Base-by-base conservation (phyloP, 2,888 invertebrate genomes). In the Heliconius charithonia region DNA sequence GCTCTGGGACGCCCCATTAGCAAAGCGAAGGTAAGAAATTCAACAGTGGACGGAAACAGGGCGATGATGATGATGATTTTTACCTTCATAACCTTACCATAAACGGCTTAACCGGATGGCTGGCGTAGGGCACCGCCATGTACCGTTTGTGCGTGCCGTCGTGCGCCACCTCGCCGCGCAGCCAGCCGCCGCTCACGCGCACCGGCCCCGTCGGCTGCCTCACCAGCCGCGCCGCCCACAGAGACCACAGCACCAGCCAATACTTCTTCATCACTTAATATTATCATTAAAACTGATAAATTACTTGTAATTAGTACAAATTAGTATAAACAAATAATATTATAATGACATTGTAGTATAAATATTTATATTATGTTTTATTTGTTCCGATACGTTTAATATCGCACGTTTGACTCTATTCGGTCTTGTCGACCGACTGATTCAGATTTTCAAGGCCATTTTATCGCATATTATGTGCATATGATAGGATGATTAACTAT, bases 211-310 rank as follows among this genome's bases (percentile, higher is more conserved):
- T 90, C 62, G 89, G 91, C 85, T 93, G 93, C n/a, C 87, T 89
- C 79, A 91, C 88, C 82, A 92, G 78, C 65, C 92, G 87, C 1
- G 88, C 89, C 16, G 90, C 90, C 92, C 93, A 92, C 70, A 94
- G 85, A 70, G 93, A 89, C 92, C 92, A 92, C 79, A 94, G 82
- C 81, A 94, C 88, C 81, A 91, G 12, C 93, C 92, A 93, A 79
- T 91, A 91, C 4, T 79, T 75, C 71, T 81, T 79, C 82, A 83
- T 82, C 62, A 56, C 66, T 79, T 67, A 56, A 12, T 37, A 62
- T 13, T 22, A 71, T 62, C 77, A 69, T 70, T 13, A 63, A 63
- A 63, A 16, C 16, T 13, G 63, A 27, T 63, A 62, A 62, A 62
- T 62, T 25, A 63, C 16, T 63, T 27, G 12, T 63, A 63, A 63